Base-by-base conservation (phyloP, 2,113 vertebrate species). In the Puma concolor region DNA sequence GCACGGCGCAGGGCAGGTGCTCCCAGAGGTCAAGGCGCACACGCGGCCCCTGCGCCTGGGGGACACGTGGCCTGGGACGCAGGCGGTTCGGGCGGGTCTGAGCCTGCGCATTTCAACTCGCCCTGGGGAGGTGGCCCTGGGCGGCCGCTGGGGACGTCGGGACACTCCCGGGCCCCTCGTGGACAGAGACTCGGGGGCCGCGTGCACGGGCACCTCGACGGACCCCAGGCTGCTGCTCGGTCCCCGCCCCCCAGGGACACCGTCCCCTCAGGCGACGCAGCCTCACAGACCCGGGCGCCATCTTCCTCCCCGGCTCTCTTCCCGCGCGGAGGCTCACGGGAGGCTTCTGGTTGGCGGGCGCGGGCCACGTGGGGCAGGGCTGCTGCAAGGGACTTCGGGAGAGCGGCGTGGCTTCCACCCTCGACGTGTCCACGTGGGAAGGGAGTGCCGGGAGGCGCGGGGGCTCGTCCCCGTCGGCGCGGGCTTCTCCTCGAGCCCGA, bases 181-280 rank as follows among this genome's bases (percentile, higher is more conserved):
- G 31, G 31, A 14, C 66, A 67, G 25, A 17, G 66, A 67, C 66
- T 17, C 31, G 15, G 66, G 31, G 7, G 66, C 0, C 31, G 14
- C 66, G 7, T 7, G 66, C 14, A 7, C 41, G 7, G 66, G 31
- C 31, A 2, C 31, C 66, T 67, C 66, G 0, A 17, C 27, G 4
- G 27, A 64, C 63, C 12, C 63, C 63, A 13, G 2, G 29, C 66
- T 17, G 64, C 64, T 2, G 2, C 2, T 16, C 6, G 14, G 66
- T 8, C 14, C 63, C 31, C 0, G 5, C 66, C 15, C 64, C 0
- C 29, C 4, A 5, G 31, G 4, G 9, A 67, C 64, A 33, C 31
- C 31, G 29, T 33, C 54, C 57, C 57, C 57, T 8, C 57, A 23
- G 57, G 57, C 19, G 2, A 23, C 57, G 21, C 57, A 14, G 66